Conservation (phyloP, 2,888 invertebrate species). For the Trichopoda pennipes region DNA sequence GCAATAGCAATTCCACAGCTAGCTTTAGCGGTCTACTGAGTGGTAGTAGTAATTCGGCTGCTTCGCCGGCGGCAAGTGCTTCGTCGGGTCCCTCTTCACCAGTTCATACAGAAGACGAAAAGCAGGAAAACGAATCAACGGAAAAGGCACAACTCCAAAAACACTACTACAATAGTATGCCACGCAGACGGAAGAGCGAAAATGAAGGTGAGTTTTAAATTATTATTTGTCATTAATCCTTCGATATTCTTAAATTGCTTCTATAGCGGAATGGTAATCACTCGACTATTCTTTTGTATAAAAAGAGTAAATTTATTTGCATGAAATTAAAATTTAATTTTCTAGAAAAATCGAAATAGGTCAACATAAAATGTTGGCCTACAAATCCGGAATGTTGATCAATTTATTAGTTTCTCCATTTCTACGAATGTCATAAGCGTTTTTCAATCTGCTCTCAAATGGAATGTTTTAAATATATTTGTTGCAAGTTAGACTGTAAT, state of each 20-base stretch:
- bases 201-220: slow-evolving; percentile 77
- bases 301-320: too few species aligned
- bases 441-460: slow-evolving; percentile 30
- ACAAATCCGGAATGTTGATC: neutral
- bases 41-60: slow-evolving; percentile 75
- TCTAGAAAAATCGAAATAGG: too few species aligned
- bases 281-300: too few species aligned
- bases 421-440: too few species aligned
- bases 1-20: slow-evolving; percentile 66
- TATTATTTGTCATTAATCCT: neutral
- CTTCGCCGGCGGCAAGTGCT: slow-evolving; percentile 79
- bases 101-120: slow-evolving; percentile 81
- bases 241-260: too few species aligned
- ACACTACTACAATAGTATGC: slow-evolving; percentile 75
- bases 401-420: slow-evolving; percentile 1
- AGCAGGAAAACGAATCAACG: slow-evolving; percentile 83
- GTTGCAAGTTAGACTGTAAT: slow-evolving; percentile 5
- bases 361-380: too few species aligned
- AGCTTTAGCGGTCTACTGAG: slow-evolving; percentile 64
- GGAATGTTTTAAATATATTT: slow-evolving; percentile 40
- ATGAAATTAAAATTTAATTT: too few species aligned
- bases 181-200: slow-evolving; percentile 76
- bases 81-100: slow-evolving; percentile 81
- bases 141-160: slow-evolving; percentile 81
- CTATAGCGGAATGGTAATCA: too few species aligned